Conservation (phyloP, 1,140 invertebrate species). For the Trichonephila clavipes region DNA sequence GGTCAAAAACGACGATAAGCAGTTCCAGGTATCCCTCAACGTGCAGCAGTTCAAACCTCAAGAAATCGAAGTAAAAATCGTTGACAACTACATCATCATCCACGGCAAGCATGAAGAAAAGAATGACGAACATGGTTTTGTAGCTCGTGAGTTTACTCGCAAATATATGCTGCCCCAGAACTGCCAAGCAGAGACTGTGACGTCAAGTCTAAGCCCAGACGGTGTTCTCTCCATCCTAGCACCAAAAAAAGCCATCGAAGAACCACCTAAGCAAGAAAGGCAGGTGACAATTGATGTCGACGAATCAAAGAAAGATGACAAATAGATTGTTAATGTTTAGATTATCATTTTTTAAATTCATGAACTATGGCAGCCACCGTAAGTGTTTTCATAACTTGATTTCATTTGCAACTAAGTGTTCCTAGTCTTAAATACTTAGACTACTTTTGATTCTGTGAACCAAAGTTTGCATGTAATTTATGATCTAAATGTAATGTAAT, state of each 20-base stretch:
- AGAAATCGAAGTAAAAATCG: conserved; percentile 80
- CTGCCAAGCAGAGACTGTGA: conserved; percentile 85
- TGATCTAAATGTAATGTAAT: too few relatives aligned
- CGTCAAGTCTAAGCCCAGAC: conserved; percentile 88
- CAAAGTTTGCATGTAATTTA: too few relatives aligned
- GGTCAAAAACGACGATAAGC: conserved; percentile 77
- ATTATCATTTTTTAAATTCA: background rate
- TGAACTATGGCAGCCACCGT: too few relatives aligned
- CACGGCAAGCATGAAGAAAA: conserved; percentile 80
- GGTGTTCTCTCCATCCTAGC: conserved; percentile 88
- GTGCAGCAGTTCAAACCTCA: conserved; percentile 80
- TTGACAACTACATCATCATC: conserved; percentile 80
- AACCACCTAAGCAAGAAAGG: conserved; percentile 75
- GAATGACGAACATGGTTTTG: conserved; percentile 84
- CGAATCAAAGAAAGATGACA: background rate
- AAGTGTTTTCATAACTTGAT: too few relatives aligned
- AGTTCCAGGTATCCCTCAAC: conserved; percentile 79
- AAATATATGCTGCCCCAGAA: conserved; percentile 85
- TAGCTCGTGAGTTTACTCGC: conserved; percentile 88
- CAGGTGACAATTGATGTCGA: conserved; percentile 77
- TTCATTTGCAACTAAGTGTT: too few relatives aligned
- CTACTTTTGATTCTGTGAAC: too few relatives aligned
- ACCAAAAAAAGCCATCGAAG: conserved; percentile 81
- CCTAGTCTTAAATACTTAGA: too few relatives aligned
- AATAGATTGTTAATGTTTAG: background rate